Percentiles rank a stretch among this genome's conserved stretches.
These are phyloP conservation scores for Philopotamus ludificatus DNA, from an alignment of 1,140 invertebrate genomes.

Conservation along the genomic window DNA sequence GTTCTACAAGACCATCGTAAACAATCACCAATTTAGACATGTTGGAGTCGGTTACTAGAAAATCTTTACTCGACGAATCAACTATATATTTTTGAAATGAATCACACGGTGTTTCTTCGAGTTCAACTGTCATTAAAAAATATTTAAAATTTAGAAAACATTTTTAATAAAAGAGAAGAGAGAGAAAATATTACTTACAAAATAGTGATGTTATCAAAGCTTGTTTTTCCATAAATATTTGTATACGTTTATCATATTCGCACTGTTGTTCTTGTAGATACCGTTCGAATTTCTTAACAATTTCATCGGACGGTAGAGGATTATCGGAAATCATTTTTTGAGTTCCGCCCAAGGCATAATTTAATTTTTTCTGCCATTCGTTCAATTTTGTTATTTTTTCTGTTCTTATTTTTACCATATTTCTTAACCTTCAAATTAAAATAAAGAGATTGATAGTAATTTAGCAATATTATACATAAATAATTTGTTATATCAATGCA, in stretches of 20 bases:
- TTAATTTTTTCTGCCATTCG: constrained; percentile 28
- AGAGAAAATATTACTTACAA: constrained; percentile 14
- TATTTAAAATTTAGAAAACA: neutral
- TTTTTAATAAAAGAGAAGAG: neutral
- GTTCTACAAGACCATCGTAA: constrained; percentile 20
- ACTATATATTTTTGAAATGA: constrained; percentile 32
- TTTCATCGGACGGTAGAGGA: constrained; percentile 30
- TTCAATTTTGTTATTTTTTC: constrained; percentile 30
- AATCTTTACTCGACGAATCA: constrained; percentile 30
- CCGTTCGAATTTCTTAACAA: constrained; percentile 14
- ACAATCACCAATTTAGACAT: constrained; percentile 31
- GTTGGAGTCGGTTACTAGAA: constrained; percentile 33
- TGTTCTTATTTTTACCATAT: constrained; percentile 20
- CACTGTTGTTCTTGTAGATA: constrained; percentile 26
- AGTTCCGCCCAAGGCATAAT: constrained; percentile 14
- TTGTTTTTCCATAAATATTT: constrained; percentile 32
- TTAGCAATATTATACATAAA: too few species aligned
- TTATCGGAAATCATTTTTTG: constrained; percentile 17
- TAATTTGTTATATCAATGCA: neutral
- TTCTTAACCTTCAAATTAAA: constrained; percentile 25
- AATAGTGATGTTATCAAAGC: constrained; percentile 27
- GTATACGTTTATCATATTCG: constrained; percentile 32
- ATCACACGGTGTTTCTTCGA: constrained; percentile 30
- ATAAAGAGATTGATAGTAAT: neutral
- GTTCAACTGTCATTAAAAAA: constrained; percentile 35